phyloP scores from a whole-genome alignment of 2,113 vertebrate genomes.

The Elanus axillaris region DNA sequence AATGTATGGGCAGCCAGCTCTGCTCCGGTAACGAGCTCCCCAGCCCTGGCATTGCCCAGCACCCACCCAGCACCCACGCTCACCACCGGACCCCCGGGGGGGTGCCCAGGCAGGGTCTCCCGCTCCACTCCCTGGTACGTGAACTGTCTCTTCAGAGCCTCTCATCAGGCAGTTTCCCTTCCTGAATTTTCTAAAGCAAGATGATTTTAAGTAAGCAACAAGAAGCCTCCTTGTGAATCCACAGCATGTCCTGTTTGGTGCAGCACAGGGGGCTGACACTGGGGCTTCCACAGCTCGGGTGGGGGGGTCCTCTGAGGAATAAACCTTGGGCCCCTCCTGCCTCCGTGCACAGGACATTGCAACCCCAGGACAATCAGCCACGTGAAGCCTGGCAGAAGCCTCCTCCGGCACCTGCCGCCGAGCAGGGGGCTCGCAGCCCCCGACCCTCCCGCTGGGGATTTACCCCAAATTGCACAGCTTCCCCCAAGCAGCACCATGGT shows the following conservation, averaged over 20 bases:
- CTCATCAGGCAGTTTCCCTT: background rate
- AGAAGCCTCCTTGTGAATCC: background rate
- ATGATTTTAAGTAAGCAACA: background rate
- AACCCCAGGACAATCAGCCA: background rate
- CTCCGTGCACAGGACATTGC: background rate
- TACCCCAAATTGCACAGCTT: background rate
- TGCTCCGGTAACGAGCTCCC: background rate
- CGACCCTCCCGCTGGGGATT: background rate
- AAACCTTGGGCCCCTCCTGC: no score
- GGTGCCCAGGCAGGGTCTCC: background rate
- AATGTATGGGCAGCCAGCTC: background rate
- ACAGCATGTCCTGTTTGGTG: fast-evolving
- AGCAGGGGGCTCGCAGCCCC: background rate
- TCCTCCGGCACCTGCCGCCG: fast-evolving
- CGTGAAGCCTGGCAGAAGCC: background rate
- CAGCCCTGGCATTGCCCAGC: background rate
- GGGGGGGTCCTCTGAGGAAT: background rate
- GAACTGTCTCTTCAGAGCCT: background rate
- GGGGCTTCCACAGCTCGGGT: background rate
- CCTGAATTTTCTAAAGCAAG: background rate
- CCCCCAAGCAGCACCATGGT: no score
- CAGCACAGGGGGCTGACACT: background rate
- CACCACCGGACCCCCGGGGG: background rate
- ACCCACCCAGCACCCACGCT: background rate
- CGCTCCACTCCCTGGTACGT: fast-evolving